Evolutionary conservation across 2,888 invertebrate genomes (phyloP), one percentile per base, ranked within the genome.

Genomic region (Nomada lathburiana): DNA sequence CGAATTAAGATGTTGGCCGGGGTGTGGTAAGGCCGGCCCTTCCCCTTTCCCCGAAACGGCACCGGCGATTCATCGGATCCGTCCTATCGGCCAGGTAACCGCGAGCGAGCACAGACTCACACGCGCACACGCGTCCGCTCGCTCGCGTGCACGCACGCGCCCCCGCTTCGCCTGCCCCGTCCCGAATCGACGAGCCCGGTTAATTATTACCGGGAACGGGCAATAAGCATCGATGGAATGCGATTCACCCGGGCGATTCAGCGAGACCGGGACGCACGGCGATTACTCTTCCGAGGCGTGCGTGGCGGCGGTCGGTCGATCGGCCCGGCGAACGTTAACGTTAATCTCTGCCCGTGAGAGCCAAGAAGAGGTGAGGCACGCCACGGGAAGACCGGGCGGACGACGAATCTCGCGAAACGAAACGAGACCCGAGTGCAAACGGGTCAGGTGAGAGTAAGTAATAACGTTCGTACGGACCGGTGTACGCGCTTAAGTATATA

Each of bases 1-100:
- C 91, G 88, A 91, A 91, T 91, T 90, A 91, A 91, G 91, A 91
- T 91, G 90, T 91, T 89, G 90, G 90, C 89, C 89, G 85, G 82
- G 84, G 85, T 83, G 83, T 74, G 85, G 82, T 83, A 26, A 26
- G 36, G 78, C 67, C 69, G 78, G 47, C 5, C 26, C 36, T 82
- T 85, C 73, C 82, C 78, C 86, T 82, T 88, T 88, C 88, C 82
- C 83, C 86, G 86, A 87, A 88, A 80, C 84, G 77, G 44, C 80
- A 18, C 20, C 69, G 68, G 67, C 84, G 77, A 76, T 78, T 73
- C 77, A 71, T 62, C 63, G 76, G 76, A 80, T 82, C 65, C 74
- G 67, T 63, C 62, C 62, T 68, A 84, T 67, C 84, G 42, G 59
- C 26, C 80, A 68, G 80, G 72, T 83, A 83, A 42, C 50, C 52